These are phyloP conservation scores for Bradynema listronoti DNA, from an alignment of 1,140 invertebrate species.

Conservation along the genomic window DNA sequence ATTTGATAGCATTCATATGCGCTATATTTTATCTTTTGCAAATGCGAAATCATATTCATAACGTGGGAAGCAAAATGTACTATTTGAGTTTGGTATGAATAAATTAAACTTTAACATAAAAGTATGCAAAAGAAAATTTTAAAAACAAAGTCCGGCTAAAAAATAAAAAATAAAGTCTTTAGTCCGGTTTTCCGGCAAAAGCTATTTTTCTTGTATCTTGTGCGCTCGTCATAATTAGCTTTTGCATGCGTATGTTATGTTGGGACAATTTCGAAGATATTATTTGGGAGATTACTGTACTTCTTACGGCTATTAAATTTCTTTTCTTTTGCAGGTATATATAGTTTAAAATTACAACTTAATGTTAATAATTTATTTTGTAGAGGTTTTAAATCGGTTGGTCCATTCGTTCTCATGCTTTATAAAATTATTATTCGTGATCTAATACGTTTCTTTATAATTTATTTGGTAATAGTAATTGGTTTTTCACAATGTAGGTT, in stretches of 20 bases:
- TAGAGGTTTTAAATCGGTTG: constrained; percentile 65
- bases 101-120: not conserved
- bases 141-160: not conserved
- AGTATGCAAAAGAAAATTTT: no score
- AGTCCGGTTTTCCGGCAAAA: constrained; percentile 81
- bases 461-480: constrained; percentile 91
- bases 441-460: constrained; percentile 84
- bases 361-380: constrained; percentile 2
- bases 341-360: not conserved
- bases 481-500: constrained; percentile 86
- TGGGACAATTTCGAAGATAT: constrained; percentile 78
- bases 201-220: constrained; percentile 90
- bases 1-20: constrained; percentile 35
- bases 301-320: constrained; percentile 92
- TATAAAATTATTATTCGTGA: constrained; percentile 96
- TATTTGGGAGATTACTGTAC: constrained; percentile 80
- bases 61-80: constrained; percentile 49
- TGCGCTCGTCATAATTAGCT: constrained; percentile 73
- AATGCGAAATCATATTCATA: constrained; percentile 42
- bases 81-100: constrained; percentile 64
- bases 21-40: constrained; percentile 43
- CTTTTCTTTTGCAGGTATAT: constrained; percentile 86
- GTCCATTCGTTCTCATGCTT: constrained; percentile 97
- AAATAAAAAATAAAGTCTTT: constrained; percentile 25
- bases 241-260: constrained; percentile 74